Evolutionary conservation across 2,113 vertebrate genomes (phyloP), one percentile per base, ranked within the genome.

Genomic region (Pelecanoides urinatrix): DNA sequence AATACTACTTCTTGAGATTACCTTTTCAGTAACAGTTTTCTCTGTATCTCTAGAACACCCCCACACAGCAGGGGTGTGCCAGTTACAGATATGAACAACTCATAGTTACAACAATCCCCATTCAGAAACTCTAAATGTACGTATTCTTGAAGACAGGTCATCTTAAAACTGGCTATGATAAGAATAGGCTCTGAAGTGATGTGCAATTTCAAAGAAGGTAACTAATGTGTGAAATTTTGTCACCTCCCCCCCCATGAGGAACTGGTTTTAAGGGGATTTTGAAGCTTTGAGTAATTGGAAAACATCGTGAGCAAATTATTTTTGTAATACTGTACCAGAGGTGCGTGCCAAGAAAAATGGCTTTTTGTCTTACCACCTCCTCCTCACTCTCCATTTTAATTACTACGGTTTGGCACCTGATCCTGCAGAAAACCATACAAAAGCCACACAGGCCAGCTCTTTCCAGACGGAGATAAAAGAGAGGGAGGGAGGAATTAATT

Each of bases 401-500:
- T 96, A 92, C 93, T 84, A 61, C 18, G 10, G 45, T 68, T 95
- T 88, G 86, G 91, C 92, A 96, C 78, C 72, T 91, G 72, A 90
- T 86, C 74, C 87, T 94, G 83, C 77, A 81, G 80, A 94, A 88
- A 90, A 68, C n/a, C 78, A 88, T 52, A 95, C n/a, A 97, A 95
- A 95, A 95, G 40, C 76, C 71, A 68, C n/a, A 16, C 40, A 73
- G 80, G 68, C 71, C 67, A 85, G 74, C 53, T 86, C 81, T 94
- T 96, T 90, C 86, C 81, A 96, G 88, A 83, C 25, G 2, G 65
- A 91, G 83, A 86, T 93, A 92, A 97, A 97, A 91, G 45, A 91
- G 62, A 92, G 42, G 80, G 80, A 97, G 67, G 96, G 75, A 88
- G 80, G 72, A 96, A 96, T 95, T 97, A 96, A 97, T 97, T 96